Evolutionary conservation across 2,888 invertebrate genomes (phyloP).

Genomic region (Drosophila peninsularis): DNA sequence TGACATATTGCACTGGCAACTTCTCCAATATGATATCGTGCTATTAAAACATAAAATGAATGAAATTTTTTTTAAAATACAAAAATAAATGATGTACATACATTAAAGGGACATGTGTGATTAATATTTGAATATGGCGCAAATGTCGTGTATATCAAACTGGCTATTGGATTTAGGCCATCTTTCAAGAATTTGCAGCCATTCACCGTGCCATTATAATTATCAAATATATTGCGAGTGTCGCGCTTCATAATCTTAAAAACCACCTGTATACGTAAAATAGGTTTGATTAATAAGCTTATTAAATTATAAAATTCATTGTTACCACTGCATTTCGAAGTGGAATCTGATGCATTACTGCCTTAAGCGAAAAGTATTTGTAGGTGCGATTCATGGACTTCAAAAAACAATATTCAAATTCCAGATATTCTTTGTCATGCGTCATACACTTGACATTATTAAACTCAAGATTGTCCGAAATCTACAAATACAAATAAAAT

Average conservation of each 20-base stretch:
- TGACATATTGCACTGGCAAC: slow-evolving; percentile 50
- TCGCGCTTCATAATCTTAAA: slow-evolving; percentile 36
- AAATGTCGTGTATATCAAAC: slow-evolving; percentile 16
- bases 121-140: slow-evolving; percentile 41
- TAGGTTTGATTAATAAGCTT: not conserved
- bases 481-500: slow-evolving; percentile 19
- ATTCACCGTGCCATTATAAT: slow-evolving; percentile 27
- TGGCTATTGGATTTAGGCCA: slow-evolving; percentile 45
- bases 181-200: slow-evolving; percentile 39
- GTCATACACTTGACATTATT: slow-evolving; percentile 46
- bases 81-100: not conserved
- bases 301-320: not conserved
- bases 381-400: slow-evolving; percentile 61
- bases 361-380: slow-evolving; percentile 43
- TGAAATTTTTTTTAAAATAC: too few relatives aligned
- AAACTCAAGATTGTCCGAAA: slow-evolving; percentile 42
- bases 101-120: slow-evolving; percentile 54
- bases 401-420: slow-evolving; percentile 46
- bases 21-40: not conserved
- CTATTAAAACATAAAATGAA: too few relatives aligned
- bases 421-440: slow-evolving; percentile 1
- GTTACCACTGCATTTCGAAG: slow-evolving; percentile 33
- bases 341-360: slow-evolving; percentile 13
- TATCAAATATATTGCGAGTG: slow-evolving; percentile 14
- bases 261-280: slow-evolving; percentile 3